Conservation (phyloP, 2,888 invertebrate species). For the Eulithis testata region DNA sequence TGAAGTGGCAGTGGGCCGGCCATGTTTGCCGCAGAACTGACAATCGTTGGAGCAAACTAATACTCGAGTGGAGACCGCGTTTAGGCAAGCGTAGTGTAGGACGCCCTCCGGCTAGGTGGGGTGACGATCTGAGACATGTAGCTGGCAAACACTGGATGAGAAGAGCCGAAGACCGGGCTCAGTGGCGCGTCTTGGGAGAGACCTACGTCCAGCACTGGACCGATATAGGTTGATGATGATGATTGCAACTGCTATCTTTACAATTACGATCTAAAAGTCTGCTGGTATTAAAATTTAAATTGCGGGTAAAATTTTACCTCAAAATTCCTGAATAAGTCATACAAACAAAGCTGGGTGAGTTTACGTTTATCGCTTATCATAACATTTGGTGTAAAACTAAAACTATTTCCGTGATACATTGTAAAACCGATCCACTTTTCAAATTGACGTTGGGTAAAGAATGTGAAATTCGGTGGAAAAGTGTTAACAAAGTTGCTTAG, state of each 20-base stretch:
- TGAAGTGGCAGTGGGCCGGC: too few species aligned
- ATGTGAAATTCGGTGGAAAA: conserved; percentile 44
- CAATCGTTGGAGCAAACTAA: too few species aligned
- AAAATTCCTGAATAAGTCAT: background rate
- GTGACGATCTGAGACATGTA: too few species aligned
- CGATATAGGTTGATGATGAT: too few species aligned
- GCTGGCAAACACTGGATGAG: too few species aligned
- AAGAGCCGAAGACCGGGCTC: too few species aligned
- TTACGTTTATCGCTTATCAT: conserved; percentile 15
- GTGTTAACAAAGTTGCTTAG: conserved; percentile 41
- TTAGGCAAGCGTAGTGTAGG: too few species aligned
- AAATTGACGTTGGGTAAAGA: conserved; percentile 44
- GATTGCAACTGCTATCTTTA: background rate
- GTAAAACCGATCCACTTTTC: conserved; percentile 40
- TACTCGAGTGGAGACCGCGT: too few species aligned
- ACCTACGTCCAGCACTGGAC: too few species aligned
- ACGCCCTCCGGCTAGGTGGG: too few species aligned
- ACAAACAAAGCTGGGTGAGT: conserved; percentile 11
- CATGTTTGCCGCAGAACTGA: too few species aligned
- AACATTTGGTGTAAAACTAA: conserved; percentile 20
- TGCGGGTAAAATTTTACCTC: background rate
- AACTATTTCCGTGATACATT: conserved; percentile 35
- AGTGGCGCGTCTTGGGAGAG: too few species aligned
- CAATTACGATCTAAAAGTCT: background rate
- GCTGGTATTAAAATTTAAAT: background rate